Conservation (phyloP, 2,888 invertebrate genomes). For the Tholera decimalis region DNA sequence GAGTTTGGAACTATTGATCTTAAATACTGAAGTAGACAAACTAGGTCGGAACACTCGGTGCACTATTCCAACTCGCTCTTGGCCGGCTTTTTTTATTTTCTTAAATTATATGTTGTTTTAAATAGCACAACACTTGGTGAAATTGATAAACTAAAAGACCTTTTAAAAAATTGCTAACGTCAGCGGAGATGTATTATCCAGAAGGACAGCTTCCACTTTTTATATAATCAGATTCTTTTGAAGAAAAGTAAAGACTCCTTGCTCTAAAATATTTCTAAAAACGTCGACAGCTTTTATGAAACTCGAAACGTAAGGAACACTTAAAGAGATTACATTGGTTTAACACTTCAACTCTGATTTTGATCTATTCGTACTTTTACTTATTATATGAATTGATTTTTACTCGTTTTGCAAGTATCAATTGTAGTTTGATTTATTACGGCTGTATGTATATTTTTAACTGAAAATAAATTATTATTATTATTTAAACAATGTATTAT, state of each 20-base stretch:
- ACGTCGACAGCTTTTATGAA: slow-evolving; percentile 8
- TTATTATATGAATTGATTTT: not conserved
- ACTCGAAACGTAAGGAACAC: slow-evolving; percentile 25
- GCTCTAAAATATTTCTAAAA: slow-evolving; percentile 10
- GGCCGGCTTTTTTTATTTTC: too few relatives aligned
- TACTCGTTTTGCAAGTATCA: too few relatives aligned
- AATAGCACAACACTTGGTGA: not conserved
- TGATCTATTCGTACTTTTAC: slow-evolving; percentile 5
- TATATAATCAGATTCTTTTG: slow-evolving; percentile 11
- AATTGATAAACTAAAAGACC: not conserved
- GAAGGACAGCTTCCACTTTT: not conserved
- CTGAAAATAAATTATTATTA: too few relatives aligned
- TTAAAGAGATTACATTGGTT: slow-evolving; percentile 23
- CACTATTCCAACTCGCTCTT: too few relatives aligned
- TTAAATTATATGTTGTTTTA: not conserved
- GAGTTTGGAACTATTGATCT: too few relatives aligned
- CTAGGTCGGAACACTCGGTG: too few relatives aligned
- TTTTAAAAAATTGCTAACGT: not conserved
- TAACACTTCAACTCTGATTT: slow-evolving; percentile 5
- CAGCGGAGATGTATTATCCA: slow-evolving; percentile 1
- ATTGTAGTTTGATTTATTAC: too few relatives aligned
- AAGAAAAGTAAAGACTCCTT: slow-evolving; percentile 2
- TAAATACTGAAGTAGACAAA: too few relatives aligned
- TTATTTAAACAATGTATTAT: too few relatives aligned
- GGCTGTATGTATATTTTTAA: too few relatives aligned